Evolutionary conservation across 1,140 invertebrate genomes (phyloP).

Genomic region (Drosophila burlai): DNA sequence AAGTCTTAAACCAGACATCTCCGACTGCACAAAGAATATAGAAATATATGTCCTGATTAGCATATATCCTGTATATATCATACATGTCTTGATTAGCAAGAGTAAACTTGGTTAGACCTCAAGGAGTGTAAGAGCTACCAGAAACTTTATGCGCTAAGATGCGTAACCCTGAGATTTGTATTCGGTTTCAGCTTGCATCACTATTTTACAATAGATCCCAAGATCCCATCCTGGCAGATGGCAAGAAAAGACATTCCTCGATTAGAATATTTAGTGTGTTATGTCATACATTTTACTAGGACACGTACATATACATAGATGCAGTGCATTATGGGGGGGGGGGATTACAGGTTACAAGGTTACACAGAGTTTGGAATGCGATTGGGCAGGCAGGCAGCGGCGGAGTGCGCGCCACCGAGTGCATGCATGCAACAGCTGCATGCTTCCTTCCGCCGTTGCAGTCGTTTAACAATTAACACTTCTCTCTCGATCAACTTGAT

Average conservation of each 20-base stretch:
- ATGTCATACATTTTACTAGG: constrained; percentile 56
- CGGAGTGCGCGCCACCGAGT: neutral
- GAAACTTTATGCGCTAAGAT: no score
- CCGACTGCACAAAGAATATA: neutral
- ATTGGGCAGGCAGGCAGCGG: neutral
- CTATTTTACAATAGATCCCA: neutral
- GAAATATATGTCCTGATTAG: no score
- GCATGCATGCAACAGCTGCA: constrained; percentile 1
- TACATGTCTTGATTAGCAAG: no score
- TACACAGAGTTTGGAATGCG: constrained; percentile 43
- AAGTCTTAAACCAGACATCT: neutral
- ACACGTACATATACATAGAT: constrained; percentile 49
- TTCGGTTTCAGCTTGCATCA: no score
- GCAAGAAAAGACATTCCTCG: constrained; percentile 9
- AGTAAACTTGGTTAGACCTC: no score
- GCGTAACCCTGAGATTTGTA: no score
- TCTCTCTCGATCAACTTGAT: constrained; percentile 24
- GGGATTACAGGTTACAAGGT: constrained; percentile 44
- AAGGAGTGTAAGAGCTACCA: no score
- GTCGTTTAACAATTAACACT: constrained; percentile 45
- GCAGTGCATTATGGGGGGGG: constrained; percentile 26
- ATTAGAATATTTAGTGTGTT: constrained; percentile 16
- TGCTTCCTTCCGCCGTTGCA: neutral
- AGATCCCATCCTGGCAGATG: neutral
- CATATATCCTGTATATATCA: no score